Evolutionary conservation across 1,140 invertebrate species (phyloP), one percentile per base, ranked within the genome.

Genomic region (Ooceraea biroi): DNA sequence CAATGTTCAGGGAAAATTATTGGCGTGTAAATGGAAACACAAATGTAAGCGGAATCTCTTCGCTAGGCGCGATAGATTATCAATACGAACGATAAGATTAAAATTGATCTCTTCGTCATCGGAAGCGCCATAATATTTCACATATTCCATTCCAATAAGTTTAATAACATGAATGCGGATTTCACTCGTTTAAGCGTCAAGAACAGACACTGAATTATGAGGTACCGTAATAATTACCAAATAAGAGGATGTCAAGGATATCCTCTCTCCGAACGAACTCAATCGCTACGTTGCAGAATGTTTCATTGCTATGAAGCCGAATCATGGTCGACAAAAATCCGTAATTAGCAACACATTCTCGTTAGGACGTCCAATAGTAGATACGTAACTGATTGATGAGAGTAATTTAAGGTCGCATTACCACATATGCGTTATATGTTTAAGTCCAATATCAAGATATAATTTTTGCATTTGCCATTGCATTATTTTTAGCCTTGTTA

Each of bases 201-300:
- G 63, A 55, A 41, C 17, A 25, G 14, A 52, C 30, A 22, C 46
- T 30, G 17, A 71, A 71, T 80, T 55, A 55, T 30, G 22, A 41
- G 63, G 61, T 69, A 69, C 55, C 63, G 76, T 77, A 77, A 85
- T 83, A 78, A 69, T 84, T 88, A 77, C 77, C 80, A 80, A 66
- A 61, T 27, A 76, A 88, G 85, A 88, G 25, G 83, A 84, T 85
- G 87, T 88, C 87, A 89, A 89, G 88, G 87, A 89, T 84, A 86
- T 82, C 74, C 69, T 84, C 74, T 86, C 52, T 55, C 27, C 46
- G 65, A 57, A 22, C 27, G 68, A 78, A 85, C 72, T 77, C 84
- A 71, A 84, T 88, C 61, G 8, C n/a, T 25, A 4, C n/a, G 22
- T 25, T 50, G 19, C 22, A 19, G n/a, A n/a, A n/a, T n/a, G n/a